Evolutionary conservation across 2,888 invertebrate genomes (phyloP).

Genomic region (Troides aeacus): DNA sequence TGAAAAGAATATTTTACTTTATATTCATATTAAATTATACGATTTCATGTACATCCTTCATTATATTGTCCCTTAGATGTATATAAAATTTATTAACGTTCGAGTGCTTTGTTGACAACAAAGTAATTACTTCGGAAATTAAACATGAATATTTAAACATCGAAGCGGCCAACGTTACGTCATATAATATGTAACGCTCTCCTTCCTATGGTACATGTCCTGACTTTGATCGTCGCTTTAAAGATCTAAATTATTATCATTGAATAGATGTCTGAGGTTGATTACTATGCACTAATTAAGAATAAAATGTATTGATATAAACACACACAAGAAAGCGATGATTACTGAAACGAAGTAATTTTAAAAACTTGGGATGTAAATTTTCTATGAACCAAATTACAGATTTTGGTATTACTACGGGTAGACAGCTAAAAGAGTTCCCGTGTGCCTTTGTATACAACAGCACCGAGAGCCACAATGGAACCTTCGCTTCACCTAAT

Average conservation of each 20-base stretch:
- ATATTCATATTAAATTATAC: background rate
- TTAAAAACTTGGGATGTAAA: background rate
- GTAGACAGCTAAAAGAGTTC: conserved; percentile 86
- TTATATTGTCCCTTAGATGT: conserved; percentile 5
- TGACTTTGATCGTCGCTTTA: background rate
- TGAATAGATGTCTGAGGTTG: background rate
- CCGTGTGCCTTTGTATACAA: conserved; percentile 94
- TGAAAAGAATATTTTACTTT: background rate
- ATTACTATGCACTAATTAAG: background rate
- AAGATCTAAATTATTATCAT: background rate
- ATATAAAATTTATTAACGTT: conserved; percentile 17
- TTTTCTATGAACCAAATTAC: conserved; percentile 78
- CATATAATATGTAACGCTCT: conserved; percentile 14
- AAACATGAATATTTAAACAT: conserved; percentile 29
- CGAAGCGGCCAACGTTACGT: conserved; percentile 4
- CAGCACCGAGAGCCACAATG: conserved; percentile 88
- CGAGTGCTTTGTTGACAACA: conserved; percentile 15
- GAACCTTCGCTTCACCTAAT: conserved; percentile 93
- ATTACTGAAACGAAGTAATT: background rate
- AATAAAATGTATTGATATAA: background rate
- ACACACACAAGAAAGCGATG: too few relatives aligned
- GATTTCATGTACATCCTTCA: background rate
- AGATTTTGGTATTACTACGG: conserved; percentile 94
- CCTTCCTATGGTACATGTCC: background rate
- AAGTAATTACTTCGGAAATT: conserved; percentile 24